Base-by-base conservation (phyloP, 2,113 vertebrate species). In the Sarotherodon lohbergeri region DNA sequence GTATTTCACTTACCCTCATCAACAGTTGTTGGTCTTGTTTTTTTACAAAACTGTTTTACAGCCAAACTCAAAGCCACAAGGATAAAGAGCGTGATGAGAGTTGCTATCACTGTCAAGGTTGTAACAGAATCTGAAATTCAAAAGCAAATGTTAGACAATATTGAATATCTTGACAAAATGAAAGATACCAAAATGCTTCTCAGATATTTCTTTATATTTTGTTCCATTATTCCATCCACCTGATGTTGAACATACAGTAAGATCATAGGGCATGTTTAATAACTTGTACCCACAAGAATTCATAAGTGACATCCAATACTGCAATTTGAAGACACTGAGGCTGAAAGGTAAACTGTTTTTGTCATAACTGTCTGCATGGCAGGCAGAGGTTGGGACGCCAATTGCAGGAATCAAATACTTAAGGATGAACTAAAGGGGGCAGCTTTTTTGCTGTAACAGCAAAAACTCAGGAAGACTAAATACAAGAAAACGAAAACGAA, bases 391-490 rank as follows among this genome's bases (percentile, higher is more conserved):
- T 57, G 6, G 17, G 16, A 19, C 7, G 9, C 16, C 7, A 24
- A 12, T 24, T 55, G 54, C 10, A 55, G 54, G n/a, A 55, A 2
- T 24, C 6, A 55, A 56, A 56, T 27, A 56, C 5, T 0, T 2
- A 56, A 7, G 1, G 22, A 57, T 57, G 22, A 57, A 27, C 22
- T 57, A 57, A 57, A 57, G 22, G 22, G 55, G 6, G 4, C 4
- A 0, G 22, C 4, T 57, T 27, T 57, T 27, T 27, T 56, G 11
- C 55, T 27, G 6, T 56, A 56, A 24, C 22, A 13, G 0, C 22
- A 3, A 13, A 50, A 56, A 56, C 22, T 24, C 22, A 57, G 22
- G 55, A 27, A 57, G 22, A 22, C 50, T 9, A 52, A 52, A 52
- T n/a, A 52, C 50, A 52, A 52, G 17, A 52, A 52, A 39, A 9